Conservation (phyloP, 35 echinoderm and acorn worm species). For the Stichopus chloronotus region DNA sequence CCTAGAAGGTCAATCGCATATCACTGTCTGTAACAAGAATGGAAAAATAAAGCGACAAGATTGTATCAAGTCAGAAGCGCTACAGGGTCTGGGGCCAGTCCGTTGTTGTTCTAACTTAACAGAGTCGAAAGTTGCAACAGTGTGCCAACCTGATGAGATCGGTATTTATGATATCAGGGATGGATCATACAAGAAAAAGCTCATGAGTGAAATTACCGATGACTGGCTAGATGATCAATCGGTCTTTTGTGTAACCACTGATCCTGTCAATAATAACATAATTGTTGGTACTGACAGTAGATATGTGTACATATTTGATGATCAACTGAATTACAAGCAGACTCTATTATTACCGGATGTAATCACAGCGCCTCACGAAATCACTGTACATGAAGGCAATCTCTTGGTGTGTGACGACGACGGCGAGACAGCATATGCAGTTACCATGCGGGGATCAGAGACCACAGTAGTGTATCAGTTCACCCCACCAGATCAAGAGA, state of each 20-base stretch:
- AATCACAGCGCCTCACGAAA: neutral
- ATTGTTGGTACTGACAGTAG: neutral
- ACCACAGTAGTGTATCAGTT: neutral
- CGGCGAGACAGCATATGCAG: neutral
- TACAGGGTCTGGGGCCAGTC: neutral
- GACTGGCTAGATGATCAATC: neutral
- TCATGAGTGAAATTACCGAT: neutral
- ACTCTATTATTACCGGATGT: neutral
- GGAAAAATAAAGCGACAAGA: neutral
- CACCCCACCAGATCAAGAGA: neutral
- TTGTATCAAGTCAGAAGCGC: neutral
- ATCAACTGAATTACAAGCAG: neutral
- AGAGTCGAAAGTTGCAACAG: neutral
- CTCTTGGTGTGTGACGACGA: neutral
- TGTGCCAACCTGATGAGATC: neutral
- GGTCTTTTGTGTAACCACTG: neutral
- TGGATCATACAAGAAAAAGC: neutral
- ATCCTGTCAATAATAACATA: neutral
- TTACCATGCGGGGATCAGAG: neutral
- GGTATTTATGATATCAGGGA: neutral
- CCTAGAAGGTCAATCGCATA: neutral
- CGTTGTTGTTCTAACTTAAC: neutral
- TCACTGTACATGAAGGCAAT: neutral
- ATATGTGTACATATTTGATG: conserved; percentile 15
- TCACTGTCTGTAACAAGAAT: neutral